Percentiles rank a stretch among this genome's conserved stretches.
phyloP scores from a whole-genome alignment of 2,797 vertebrate genomes.

The Poeciliopsis gracilis region DNA sequence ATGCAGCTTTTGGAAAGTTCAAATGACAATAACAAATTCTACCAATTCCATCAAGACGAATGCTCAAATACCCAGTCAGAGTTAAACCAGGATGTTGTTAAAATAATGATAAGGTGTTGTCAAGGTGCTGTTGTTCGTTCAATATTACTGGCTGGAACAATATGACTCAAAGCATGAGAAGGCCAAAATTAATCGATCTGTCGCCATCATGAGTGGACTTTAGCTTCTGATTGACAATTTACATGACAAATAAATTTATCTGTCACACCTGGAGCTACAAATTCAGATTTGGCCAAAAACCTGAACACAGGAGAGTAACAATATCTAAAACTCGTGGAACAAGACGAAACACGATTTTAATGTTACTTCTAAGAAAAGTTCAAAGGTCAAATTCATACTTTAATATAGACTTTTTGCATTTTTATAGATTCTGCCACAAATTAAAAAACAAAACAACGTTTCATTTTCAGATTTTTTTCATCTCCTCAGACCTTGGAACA shows the following conservation, averaged over 20 bases:
- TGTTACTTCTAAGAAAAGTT: too few relatives aligned
- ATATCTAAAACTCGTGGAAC: too few relatives aligned
- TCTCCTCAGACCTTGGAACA: too few relatives aligned
- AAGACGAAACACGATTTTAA: too few relatives aligned
- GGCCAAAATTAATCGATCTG: not conserved
- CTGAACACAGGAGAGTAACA: not conserved
- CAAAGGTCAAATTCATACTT: too few relatives aligned
- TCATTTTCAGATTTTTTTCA: too few relatives aligned
- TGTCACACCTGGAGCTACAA: not conserved
- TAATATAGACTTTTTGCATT: too few relatives aligned
- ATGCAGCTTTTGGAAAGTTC: not conserved
- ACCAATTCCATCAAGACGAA: not conserved
- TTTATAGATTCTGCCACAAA: too few relatives aligned
- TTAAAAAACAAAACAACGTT: too few relatives aligned
- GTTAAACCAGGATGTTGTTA: not conserved
- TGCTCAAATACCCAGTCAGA: not conserved
- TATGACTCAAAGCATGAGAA: not conserved
- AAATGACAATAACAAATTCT: not conserved
- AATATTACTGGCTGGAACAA: not conserved
- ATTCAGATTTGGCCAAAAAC: not conserved
- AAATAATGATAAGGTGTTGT: not conserved
- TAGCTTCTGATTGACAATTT: not conserved
- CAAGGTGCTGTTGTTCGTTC: not conserved
- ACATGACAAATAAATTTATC: not conserved
- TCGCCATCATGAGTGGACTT: not conserved